These are phyloP conservation scores for Planococcus citri DNA, from an alignment of 1,140 invertebrate species.

Conservation along the genomic window DNA sequence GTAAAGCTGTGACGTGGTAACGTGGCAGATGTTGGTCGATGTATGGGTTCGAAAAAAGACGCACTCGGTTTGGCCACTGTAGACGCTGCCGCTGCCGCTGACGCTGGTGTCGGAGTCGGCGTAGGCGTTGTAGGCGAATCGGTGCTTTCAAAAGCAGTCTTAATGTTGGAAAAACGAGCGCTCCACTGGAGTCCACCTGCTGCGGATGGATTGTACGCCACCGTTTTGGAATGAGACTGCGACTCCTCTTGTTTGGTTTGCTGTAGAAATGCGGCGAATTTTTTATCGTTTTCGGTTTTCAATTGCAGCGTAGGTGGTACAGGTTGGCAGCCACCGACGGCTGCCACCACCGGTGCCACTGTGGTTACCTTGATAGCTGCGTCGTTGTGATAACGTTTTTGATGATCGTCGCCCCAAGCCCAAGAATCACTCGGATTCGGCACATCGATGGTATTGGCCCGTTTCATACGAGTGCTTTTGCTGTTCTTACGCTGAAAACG, in stretches of 20 bases:
- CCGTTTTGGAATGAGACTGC: slow-evolving; percentile 23
- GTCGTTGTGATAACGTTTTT: background rate
- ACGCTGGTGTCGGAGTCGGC: background rate
- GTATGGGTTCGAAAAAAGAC: slow-evolving; percentile 33
- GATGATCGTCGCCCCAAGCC: background rate
- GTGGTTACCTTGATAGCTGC: background rate
- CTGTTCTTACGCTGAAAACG: slow-evolving; percentile 32
- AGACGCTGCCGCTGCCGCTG: background rate
- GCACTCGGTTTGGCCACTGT: slow-evolving; percentile 29
- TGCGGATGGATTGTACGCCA: slow-evolving; percentile 30
- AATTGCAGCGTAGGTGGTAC: slow-evolving; percentile 50
- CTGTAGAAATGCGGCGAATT: slow-evolving; percentile 68
- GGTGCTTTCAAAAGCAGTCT: slow-evolving; percentile 60
- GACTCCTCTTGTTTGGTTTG: slow-evolving; percentile 35
- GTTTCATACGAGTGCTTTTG: slow-evolving; percentile 65
- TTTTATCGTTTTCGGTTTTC: slow-evolving; percentile 70
- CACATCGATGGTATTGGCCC: slow-evolving; percentile 77
- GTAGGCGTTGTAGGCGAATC: background rate
- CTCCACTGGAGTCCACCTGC: slow-evolving; percentile 45
- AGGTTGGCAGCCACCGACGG: background rate
- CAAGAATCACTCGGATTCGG: no score
- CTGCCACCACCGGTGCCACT: slow-evolving; percentile 27
- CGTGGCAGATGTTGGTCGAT: no score
- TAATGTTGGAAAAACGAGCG: slow-evolving; percentile 68
- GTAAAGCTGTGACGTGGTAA: slow-evolving; percentile 41